phyloP scores from a whole-genome alignment of 2,113 vertebrate species.

The Hystrix brachyura region DNA sequence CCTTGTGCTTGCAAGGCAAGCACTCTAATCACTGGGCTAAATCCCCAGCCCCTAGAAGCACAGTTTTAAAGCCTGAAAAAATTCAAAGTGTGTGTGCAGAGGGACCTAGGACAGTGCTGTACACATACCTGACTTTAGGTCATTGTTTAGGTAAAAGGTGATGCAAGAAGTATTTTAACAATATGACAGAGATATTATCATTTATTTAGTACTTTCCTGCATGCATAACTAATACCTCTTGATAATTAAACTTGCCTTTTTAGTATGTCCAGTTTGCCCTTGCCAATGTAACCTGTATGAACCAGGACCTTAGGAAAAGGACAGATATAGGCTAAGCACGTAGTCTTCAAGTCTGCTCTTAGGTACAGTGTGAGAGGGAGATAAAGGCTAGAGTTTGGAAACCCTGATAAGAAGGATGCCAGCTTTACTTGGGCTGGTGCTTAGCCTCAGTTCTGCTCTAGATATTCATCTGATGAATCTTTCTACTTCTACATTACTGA shows the following conservation, averaged over 20 bases:
- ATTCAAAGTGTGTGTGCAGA: background rate
- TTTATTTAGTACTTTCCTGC: background rate
- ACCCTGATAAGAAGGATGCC: background rate
- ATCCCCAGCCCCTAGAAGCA: background rate
- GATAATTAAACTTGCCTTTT: background rate
- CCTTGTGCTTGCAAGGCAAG: no score
- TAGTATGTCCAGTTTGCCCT: background rate
- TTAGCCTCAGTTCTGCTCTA: background rate
- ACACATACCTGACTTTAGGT: background rate
- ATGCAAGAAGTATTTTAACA: background rate
- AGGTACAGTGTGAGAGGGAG: background rate
- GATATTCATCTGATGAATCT: background rate
- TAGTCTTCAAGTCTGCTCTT: background rate
- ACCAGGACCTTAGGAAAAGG: background rate
- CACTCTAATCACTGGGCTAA: no score
- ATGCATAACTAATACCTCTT: background rate
- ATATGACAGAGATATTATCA: background rate
- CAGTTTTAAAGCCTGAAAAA: background rate
- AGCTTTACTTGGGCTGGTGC: rapidly evolving
- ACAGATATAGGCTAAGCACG: background rate
- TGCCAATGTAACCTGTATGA: background rate
- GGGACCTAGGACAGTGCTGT: no score
- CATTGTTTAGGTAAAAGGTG: background rate
- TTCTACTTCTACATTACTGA: background rate
- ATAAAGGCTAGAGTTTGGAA: background rate